A percentile compares a stretch with the other conserved stretches of the same genome.
phyloP scores from a whole-genome alignment of 2,797 vertebrate genomes.

The Cheirogaleus major region DNA sequence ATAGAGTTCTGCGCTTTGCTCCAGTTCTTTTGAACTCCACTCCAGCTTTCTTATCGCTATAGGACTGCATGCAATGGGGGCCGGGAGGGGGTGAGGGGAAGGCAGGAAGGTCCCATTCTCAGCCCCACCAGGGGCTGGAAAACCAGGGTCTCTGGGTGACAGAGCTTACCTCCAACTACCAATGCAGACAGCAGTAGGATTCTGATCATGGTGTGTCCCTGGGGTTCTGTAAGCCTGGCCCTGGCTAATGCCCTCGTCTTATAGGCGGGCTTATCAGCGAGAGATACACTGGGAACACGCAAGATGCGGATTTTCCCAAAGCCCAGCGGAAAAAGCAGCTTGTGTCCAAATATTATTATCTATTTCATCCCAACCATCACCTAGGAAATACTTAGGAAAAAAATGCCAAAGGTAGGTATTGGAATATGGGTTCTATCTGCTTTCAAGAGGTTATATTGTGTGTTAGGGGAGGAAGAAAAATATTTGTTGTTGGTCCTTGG shows the following conservation, averaged over 20 bases:
- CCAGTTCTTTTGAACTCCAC: not conserved
- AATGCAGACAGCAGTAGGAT: constrained; percentile 40
- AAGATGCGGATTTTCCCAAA: constrained; percentile 51
- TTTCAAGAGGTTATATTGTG: not conserved
- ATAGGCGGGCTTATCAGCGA: not conserved
- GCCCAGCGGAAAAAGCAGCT: constrained; percentile 52
- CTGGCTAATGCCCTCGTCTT: constrained; percentile 32
- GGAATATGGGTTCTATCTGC: constrained; percentile 18
- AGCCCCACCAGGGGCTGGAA: not conserved
- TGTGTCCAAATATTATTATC: constrained; percentile 50
- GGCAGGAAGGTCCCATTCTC: not conserved
- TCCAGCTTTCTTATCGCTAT: not conserved
- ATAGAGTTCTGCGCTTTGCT: not conserved
- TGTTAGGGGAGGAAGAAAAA: not conserved
- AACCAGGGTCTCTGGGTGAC: not conserved
- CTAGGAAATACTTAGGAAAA: not conserved
- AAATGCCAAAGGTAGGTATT: not conserved
- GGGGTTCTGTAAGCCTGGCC: not conserved
- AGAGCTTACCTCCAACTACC: constrained; percentile 74
- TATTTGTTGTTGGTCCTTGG: not conserved
- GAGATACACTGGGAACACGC: not conserved
- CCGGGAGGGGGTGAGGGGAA: too few relatives aligned
- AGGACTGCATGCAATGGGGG: not conserved
- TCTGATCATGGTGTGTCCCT: constrained; percentile 57
- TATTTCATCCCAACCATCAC: not conserved